Evolutionary conservation across 2,113 vertebrate species (phyloP), one percentile per base, ranked within the genome.

Genomic region (Phoxinus phoxinus): DNA sequence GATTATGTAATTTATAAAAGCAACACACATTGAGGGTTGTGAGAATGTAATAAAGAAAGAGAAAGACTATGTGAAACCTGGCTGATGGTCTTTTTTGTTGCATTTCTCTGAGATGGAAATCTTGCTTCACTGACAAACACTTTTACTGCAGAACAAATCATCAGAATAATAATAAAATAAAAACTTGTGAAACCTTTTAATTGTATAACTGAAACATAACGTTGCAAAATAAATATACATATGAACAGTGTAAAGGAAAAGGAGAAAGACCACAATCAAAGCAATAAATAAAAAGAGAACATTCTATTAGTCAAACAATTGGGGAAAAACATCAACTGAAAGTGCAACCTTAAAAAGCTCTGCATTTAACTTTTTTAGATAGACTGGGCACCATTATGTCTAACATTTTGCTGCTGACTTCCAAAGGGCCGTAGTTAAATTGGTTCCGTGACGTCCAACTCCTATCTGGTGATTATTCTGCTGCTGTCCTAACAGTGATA

Each of bases 281-380:
- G 35, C 32, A 73, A 73, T 73, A 23, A 17, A 27, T 74, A 10
- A 48, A 73, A 73, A 46, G 3, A 27, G 44, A 48, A 74, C 41
- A 48, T 48, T 74, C n/a, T 27, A 25, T 17, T 74, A 27, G 13
- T 46, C 41, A 48, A 74, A 15, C 44, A 23, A 6, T 69, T 37
- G 21, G 32, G 19, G 35, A 25, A 1, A 46, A 74, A 48, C 23
- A 73, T 46, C 4, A 25, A 74, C 6, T 19, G 12, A 74, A 74
- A 73, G 37, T 6, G 11, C 9, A 72, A 19, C 51, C 21, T 44
- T 44, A 61, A 61, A 46, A 56, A 56, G 19, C 53, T 56, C 61
- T 63, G 61, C 25, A 63, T 63, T 27, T 63, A 74, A 74, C 37
- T 74, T 74, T 74, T 74, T 74, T 74, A 41, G 9, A 25, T 37